Base-by-base conservation (phyloP, 2,888 invertebrate genomes). In the Aphidius colemani region DNA sequence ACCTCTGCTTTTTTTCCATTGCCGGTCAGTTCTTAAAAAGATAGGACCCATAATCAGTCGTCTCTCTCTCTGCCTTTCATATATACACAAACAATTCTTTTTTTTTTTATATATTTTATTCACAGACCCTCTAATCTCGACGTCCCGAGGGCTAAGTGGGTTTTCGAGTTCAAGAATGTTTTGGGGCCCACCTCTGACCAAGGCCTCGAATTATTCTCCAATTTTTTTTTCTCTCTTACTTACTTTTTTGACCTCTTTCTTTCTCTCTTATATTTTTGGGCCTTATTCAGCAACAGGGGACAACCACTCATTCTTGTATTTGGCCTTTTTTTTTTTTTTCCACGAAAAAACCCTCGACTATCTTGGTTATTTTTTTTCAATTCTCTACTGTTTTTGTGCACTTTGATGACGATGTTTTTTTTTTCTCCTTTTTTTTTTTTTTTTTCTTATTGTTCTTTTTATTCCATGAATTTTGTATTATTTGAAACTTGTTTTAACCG, bases 151-250 rank as follows among this genome's bases (percentile, higher is more conserved):
- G 70, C 73, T 79, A 79, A 79, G 78, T 79, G 78, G 77, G 67
- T 79, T 79, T 79, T 75, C 79, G 75, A 78, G 78, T 78, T 77
- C 71, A 69, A 71, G 69, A 73, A 73, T 74, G 73, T 74, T 73
- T 69, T 65, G 67, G 66, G 62, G 66, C 60, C 60, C 65, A 58
- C 59, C 63, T 49, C 51, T 53, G 63, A 60, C 65, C 63, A 45
- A 30, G 51, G 39, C 18, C 59, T 48, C 49, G 50, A 43, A 59
- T 49, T 56, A 56, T 49, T 49, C 43, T 48, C 9, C 40, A 40
- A 49, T 49, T 39, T 18, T 50, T 59, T 50, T 50, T 51, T 30
- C 11, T 48, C 40, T 40, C 8, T 30, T 7, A n/a, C 46, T 39
- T 4, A 30, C 30, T 56, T 10, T 48, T 30, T 58, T 30, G 10